Evolutionary conservation across 2,113 vertebrate species (phyloP).

Genomic region (Empidonax traillii): DNA sequence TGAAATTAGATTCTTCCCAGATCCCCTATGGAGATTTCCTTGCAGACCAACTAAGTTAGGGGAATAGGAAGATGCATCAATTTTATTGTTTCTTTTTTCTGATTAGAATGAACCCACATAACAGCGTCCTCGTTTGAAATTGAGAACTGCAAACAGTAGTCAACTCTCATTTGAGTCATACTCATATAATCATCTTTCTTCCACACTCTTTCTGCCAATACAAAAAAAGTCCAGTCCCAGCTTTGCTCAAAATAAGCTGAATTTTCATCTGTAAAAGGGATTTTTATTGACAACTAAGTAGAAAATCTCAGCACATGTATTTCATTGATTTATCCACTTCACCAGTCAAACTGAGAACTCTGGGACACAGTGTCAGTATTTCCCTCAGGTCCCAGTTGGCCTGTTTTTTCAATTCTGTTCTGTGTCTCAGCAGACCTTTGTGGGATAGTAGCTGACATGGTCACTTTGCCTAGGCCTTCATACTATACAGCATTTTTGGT

Average conservation of each 20-base stretch:
- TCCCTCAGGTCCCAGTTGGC: fast-evolving
- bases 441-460: background rate
- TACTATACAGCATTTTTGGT: background rate
- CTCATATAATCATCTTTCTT: background rate
- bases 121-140: background rate
- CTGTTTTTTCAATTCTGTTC: background rate
- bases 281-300: background rate
- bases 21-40: background rate
- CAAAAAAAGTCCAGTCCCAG: background rate
- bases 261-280: background rate
- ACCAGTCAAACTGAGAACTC: background rate
- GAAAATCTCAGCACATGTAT: background rate
- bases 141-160: background rate
- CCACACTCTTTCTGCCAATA: background rate
- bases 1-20: background rate
- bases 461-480: background rate
- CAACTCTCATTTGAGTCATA: background rate
- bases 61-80: background rate
- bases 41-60: background rate
- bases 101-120: background rate
- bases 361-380: background rate
- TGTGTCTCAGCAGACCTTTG: background rate
- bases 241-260: background rate
- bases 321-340: background rate
- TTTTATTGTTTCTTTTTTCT: background rate